Base-by-base conservation (phyloP, 2,888 invertebrate genomes). In the Lithophane ornitopus region DNA sequence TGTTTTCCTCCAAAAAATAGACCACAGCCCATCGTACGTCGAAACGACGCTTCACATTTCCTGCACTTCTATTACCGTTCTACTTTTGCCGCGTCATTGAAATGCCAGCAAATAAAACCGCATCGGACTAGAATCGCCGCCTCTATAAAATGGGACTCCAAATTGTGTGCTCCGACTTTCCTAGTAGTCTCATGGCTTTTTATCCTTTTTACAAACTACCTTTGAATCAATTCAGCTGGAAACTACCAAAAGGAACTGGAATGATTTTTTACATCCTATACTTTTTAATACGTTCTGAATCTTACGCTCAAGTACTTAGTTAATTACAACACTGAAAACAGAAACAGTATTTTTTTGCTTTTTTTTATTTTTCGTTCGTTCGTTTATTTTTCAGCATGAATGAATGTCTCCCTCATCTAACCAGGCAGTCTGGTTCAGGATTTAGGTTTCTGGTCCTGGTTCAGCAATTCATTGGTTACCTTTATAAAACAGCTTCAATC, bases 61-160 rank as follows among this genome's bases (percentile, higher is more conserved):
- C 71, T 76, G 79, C 74, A 82, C 67, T 81, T 74, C 79, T 74
- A 82, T 74, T 68, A 62, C 76, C 77, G 80, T 72, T 80, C 69
- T 76, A 73, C 71, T 85, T 78, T 69, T 54, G 72, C 81, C 56
- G 66, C 78, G 78, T 75, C 78, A 84, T 81, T 81, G 84, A 81
- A 84, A 75, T 85, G 84, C 78, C 63, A 75, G 78, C 71, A 78
- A 81, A 85, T 86, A 84, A 81, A 84, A 84, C 73, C 81, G 70
- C 70, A 82, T 79, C 76, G 76, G 71, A 70, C 74, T 75, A 74
- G 75, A 84, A 86, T 79, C 78, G 76, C 75, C 73, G 76, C 82
- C 61, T 79, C 62, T 76, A 84, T 86, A 82, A 84, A 85, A 86
- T 77, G 62, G 77, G 63, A 78, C 81, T 75, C 61, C 71, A 79